A percentile compares a stretch with the other conserved stretches of the same genome.
Conservation (phyloP, 53 echinoderm and acorn worm species). For the Crossaster papposus region DNA sequence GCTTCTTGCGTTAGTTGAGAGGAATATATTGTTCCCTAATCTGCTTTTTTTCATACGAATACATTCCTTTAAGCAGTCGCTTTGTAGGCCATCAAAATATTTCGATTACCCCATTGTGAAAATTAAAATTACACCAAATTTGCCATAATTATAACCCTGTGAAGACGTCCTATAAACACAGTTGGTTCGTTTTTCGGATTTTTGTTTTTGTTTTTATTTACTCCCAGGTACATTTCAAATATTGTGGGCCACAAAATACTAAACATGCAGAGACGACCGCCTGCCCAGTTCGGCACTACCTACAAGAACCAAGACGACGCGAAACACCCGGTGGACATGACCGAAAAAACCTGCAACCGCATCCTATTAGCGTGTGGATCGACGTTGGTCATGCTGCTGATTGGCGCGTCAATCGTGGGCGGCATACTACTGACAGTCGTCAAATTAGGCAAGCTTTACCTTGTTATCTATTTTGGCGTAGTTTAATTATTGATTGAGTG, state of each 20-base stretch:
- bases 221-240: conserved; percentile 31
- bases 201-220: neutral
- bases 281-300: conserved; percentile 32
- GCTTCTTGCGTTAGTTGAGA: too few relatives aligned
- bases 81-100: too few relatives aligned
- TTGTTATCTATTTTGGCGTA: too few relatives aligned
- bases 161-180: too few relatives aligned
- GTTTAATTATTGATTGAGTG: too few relatives aligned
- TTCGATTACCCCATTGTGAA: too few relatives aligned
- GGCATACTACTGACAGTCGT: conserved; percentile 26
- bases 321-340: conserved; percentile 21
- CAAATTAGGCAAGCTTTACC: conserved; percentile 1
- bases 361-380: conserved; percentile 39
- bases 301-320: conserved; percentile 24
- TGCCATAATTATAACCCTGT: too few relatives aligned
- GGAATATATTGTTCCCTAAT: too few relatives aligned
- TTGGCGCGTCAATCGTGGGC: conserved; percentile 34
- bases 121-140: too few relatives aligned
- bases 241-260: conserved; percentile 9
- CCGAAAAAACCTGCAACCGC: conserved; percentile 37
- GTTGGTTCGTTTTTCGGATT: too few relatives aligned
- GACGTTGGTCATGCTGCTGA: conserved; percentile 36
- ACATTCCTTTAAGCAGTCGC: too few relatives aligned
- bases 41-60: too few relatives aligned
- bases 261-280: conserved; percentile 50